Evolutionary conservation across 2,888 invertebrate species (phyloP).

Genomic region (Ennomos quercinarius): DNA sequence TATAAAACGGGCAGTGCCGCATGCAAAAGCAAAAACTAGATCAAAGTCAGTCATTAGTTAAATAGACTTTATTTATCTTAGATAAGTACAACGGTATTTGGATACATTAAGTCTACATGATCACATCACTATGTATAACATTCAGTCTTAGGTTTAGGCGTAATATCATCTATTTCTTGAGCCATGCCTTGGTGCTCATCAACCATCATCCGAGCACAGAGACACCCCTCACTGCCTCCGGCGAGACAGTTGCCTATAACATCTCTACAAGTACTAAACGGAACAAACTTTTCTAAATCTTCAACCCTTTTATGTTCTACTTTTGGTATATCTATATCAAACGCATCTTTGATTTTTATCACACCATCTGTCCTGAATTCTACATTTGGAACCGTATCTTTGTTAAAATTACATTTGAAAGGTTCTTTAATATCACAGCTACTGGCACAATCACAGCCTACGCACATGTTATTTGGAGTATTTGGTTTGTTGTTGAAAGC

Average conservation of each 20-base stretch:
- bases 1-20: no score
- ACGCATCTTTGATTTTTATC: slow-evolving; percentile 67
- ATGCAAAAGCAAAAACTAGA: no score
- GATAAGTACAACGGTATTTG: slow-evolving; percentile 27
- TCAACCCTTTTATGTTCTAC: slow-evolving; percentile 24
- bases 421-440: slow-evolving; percentile 37
- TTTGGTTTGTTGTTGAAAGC: slow-evolving; percentile 8
- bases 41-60: slow-evolving; percentile 4
- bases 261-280: slow-evolving; percentile 72
- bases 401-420: slow-evolving; percentile 16
- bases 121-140: slow-evolving; percentile 35
- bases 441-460: slow-evolving; percentile 57
- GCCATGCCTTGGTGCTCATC: slow-evolving; percentile 65
- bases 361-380: slow-evolving; percentile 63
- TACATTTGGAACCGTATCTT: slow-evolving; percentile 49
- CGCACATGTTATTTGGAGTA: slow-evolving; percentile 42
- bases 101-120: slow-evolving; percentile 35
- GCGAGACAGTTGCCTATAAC: slow-evolving; percentile 75
- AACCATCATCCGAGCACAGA: slow-evolving; percentile 73
- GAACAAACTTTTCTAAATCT: slow-evolving; percentile 41
- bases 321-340: slow-evolving; percentile 57
- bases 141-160: slow-evolving; percentile 60
- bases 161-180: slow-evolving; percentile 77
- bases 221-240: slow-evolving; percentile 71
- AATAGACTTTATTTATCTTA: slow-evolving; percentile 22